Evolutionary conservation across 2,888 invertebrate species (phyloP).

Genomic region (Chloroclystis v-ata): DNA sequence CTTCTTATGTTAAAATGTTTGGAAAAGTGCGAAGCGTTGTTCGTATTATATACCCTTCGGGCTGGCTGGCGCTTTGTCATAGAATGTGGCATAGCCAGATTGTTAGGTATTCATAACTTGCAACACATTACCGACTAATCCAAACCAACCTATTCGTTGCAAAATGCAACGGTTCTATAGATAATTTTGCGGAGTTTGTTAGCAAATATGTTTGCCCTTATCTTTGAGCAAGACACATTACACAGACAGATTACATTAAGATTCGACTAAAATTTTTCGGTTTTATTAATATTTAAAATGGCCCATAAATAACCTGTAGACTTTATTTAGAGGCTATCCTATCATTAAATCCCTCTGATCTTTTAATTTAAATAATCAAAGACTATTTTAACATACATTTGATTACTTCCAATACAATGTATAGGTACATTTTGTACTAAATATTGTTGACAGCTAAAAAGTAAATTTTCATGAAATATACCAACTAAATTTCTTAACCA

Average conservation of each 20-base stretch:
- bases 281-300: too few relatives aligned
- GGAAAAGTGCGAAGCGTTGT: neutral
- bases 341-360: too few relatives aligned
- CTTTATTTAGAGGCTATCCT: too few relatives aligned
- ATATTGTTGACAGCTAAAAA: too few relatives aligned
- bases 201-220: conserved; percentile 9
- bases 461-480: too few relatives aligned
- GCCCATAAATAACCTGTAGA: too few relatives aligned
- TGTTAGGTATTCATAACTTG: conserved; percentile 68
- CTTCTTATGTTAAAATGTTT: too few relatives aligned
- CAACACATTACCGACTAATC: conserved; percentile 51
- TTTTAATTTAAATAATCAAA: too few relatives aligned
- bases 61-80: conserved; percentile 57
- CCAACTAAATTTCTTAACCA: too few relatives aligned
- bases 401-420: too few relatives aligned
- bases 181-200: conserved; percentile 38
- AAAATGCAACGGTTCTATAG: conserved; percentile 54
- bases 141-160: conserved; percentile 45
- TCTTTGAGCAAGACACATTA: neutral
- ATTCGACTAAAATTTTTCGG: neutral
- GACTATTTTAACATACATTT: too few relatives aligned
- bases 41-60: conserved; percentile 32
- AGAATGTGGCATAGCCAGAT: conserved; percentile 64
- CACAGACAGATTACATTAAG: neutral
- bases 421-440: too few relatives aligned